These are phyloP conservation scores for Macropus fuliginosus DNA, from an alignment of 2,797 vertebrate species.

Conservation along the genomic window DNA sequence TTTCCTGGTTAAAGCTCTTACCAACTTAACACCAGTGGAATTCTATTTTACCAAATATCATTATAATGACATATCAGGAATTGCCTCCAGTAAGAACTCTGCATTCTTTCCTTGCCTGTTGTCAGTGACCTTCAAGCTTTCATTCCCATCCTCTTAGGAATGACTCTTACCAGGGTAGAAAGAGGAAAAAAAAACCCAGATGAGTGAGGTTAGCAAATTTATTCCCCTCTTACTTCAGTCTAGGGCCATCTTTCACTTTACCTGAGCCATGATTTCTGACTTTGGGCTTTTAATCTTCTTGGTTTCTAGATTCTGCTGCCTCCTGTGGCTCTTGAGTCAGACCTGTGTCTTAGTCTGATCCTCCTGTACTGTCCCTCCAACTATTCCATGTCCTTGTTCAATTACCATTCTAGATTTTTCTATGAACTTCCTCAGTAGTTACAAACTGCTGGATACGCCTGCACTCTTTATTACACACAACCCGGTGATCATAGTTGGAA, in stretches of 20 bases:
- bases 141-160: neutral
- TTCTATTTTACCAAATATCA: slow-evolving; percentile 19
- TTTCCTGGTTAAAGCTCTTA: neutral
- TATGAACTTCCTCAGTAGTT: neutral
- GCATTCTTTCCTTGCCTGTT: neutral
- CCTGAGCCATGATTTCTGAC: neutral
- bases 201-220: neutral
- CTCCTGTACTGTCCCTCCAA: neutral
- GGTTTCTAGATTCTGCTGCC: neutral
- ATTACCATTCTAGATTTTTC: neutral
- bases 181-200: neutral
- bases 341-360: neutral
- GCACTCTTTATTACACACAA: neutral
- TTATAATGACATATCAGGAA: slow-evolving; percentile 2
- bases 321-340: neutral
- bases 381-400: neutral
- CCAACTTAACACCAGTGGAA: neutral
- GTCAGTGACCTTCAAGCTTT: neutral
- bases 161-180: neutral
- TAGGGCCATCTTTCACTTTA: neutral
- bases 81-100: neutral
- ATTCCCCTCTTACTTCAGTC: neutral
- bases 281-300: neutral
- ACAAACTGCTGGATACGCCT: neutral
- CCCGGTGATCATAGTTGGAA: neutral